Conservation (phyloP, 2,113 vertebrate genomes). For the Macquaria australasica region DNA sequence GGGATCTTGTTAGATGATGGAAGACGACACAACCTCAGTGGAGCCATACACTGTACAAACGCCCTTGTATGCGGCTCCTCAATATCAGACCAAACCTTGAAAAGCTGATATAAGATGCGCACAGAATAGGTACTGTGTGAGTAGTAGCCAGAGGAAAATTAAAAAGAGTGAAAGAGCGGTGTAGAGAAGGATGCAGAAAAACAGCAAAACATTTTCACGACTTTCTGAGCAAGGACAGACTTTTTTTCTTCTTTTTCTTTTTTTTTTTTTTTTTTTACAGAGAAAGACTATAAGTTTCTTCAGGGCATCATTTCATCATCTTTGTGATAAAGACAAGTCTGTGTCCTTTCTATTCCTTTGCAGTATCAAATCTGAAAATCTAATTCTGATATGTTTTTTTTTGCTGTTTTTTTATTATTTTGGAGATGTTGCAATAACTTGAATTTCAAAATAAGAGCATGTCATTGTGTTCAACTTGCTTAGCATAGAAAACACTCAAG, state of each 20-base stretch:
- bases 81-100: slow-evolving; percentile 17
- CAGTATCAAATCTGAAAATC: slow-evolving; percentile 12
- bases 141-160: slow-evolving; percentile 24
- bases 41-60: not conserved
- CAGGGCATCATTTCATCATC: not conserved
- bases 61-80: slow-evolving; percentile 3
- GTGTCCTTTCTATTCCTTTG: not conserved
- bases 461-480: not conserved
- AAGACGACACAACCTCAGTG: slow-evolving; percentile 3
- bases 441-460: not conserved
- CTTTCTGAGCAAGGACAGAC: slow-evolving; percentile 22
- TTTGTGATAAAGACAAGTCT: not conserved
- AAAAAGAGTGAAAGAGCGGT: slow-evolving; percentile 1
- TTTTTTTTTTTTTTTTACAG: too few relatives aligned
- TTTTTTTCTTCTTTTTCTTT: not conserved
- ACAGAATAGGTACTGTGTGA: slow-evolving; percentile 16
- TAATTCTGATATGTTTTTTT: not conserved
- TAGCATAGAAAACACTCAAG: not conserved
- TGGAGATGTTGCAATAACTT: not conserved
- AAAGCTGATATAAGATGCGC: not conserved
- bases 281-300: not conserved
- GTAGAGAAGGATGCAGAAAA: slow-evolving; percentile 5
- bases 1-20: slow-evolving; percentile 13
- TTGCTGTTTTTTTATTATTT: too few relatives aligned
- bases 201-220: not conserved